Conservation (phyloP, 2,113 vertebrate genomes). For the Formicarius rufipectus region DNA sequence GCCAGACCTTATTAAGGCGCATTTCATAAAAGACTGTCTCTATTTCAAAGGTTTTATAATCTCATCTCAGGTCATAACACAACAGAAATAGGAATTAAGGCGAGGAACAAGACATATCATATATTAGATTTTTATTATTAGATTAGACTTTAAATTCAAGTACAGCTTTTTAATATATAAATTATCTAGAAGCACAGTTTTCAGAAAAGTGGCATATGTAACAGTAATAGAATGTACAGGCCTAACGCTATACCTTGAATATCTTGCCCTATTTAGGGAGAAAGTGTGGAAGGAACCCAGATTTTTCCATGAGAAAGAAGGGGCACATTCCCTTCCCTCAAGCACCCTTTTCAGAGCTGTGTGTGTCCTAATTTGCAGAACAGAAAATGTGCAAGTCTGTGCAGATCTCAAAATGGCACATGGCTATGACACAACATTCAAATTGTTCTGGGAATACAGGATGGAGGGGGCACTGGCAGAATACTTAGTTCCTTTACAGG, state of each 20-base stretch:
- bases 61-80: neutral
- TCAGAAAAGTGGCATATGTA: neutral
- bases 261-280: neutral
- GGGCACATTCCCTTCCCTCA: neutral
- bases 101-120: neutral
- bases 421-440: neutral
- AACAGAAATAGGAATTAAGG: neutral
- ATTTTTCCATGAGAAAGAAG: neutral
- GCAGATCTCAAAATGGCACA: conserved; percentile 26
- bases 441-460: conserved; percentile 43
- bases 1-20: neutral
- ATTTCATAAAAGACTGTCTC: neutral
- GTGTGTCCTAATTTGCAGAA: neutral
- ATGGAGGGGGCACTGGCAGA: conserved; percentile 56
- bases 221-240: neutral
- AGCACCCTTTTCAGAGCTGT: neutral
- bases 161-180: neutral
- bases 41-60: neutral
- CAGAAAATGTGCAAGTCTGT: neutral
- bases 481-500: neutral
- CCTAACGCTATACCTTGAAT: neutral
- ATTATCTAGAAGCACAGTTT: neutral
- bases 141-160: neutral
- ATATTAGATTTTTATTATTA: neutral
- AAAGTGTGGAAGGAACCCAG: neutral